These are phyloP conservation scores for Coptodon rendalli DNA, from an alignment of 2,113 vertebrate genomes.

Conservation along the genomic window DNA sequence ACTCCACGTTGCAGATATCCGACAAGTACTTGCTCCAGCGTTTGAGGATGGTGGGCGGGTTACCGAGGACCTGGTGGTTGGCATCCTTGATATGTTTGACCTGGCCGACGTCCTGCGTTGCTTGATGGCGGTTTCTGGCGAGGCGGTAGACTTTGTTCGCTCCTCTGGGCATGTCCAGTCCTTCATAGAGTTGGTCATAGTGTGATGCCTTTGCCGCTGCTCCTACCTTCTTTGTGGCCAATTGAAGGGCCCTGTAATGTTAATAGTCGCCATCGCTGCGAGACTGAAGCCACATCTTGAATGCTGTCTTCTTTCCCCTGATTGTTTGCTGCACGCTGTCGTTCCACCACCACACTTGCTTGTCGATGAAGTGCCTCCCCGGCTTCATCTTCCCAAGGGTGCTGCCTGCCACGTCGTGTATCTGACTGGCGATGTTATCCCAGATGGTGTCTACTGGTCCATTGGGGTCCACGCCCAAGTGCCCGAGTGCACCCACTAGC, in stretches of 20 bases:
- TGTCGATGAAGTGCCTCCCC: background rate
- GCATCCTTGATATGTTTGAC: background rate
- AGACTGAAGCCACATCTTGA: background rate
- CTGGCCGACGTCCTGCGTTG: fast-evolving
- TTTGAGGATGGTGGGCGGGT: background rate
- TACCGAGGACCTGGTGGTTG: background rate
- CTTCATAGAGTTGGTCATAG: background rate
- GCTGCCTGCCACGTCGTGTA: background rate
- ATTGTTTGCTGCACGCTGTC: fast-evolving
- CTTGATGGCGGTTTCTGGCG: fast-evolving
- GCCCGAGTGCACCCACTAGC: background rate
- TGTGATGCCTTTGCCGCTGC: background rate
- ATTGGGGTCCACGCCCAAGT: background rate
- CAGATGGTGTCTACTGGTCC: background rate
- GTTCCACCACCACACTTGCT: background rate
- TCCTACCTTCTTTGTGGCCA: background rate
- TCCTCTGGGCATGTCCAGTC: background rate
- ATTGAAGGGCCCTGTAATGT: background rate
- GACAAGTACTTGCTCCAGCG: background rate
- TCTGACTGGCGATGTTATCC: background rate
- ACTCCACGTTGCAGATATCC: background rate
- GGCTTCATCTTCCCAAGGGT: background rate
- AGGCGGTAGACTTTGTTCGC: background rate
- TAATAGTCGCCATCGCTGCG: fast-evolving
- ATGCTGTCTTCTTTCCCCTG: background rate